These are phyloP conservation scores for Polypterus bichir DNA, from an alignment of 2,113 vertebrate genomes.

Conservation along the genomic window DNA sequence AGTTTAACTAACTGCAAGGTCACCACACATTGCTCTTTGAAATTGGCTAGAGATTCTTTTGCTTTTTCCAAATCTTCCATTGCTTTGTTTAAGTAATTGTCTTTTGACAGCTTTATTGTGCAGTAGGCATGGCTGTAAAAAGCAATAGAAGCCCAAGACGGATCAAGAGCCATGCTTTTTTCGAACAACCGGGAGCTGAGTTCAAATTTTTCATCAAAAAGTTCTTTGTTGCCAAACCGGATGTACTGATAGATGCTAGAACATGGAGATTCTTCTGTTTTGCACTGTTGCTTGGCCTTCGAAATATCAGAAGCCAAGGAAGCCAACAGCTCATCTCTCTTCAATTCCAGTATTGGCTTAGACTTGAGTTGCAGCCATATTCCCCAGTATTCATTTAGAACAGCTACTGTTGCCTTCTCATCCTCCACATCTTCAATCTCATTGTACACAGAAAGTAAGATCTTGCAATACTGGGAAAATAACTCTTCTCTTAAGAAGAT, in stretches of 20 bases:
- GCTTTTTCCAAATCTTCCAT: conserved; percentile 5
- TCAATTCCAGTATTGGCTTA: conserved; percentile 18
- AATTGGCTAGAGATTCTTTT: conserved; percentile 5
- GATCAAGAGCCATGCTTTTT: conserved; percentile 7
- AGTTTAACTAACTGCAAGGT: conserved; percentile 11
- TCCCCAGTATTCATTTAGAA: conserved; percentile 24
- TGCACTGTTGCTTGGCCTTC: conserved; percentile 12
- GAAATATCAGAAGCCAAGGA: conserved; percentile 2
- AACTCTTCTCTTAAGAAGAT: conserved; percentile 15
- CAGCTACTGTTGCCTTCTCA: conserved; percentile 19
- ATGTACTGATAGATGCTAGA: conserved; percentile 16
- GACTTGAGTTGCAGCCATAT: conserved; percentile 21
- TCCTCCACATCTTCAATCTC: conserved; percentile 14
- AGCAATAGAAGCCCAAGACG: conserved; percentile 13
- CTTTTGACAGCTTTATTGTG: conserved; percentile 18
- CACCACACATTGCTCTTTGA: conserved; percentile 1
- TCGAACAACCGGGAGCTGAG: conserved; percentile 16
- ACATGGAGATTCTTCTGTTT: conserved; percentile 17
- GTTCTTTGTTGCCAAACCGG: conserved; percentile 15
- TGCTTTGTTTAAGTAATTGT: conserved; percentile 16
- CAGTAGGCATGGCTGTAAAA: conserved; percentile 21
- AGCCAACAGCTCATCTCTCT: conserved; percentile 3
- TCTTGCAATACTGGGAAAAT: conserved; percentile 17
- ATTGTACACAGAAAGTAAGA: conserved; percentile 7
- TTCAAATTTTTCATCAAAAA: conserved; percentile 1